Evolutionary conservation across 1,140 invertebrate species (phyloP).

Genomic region (Apis laboriosa): DNA sequence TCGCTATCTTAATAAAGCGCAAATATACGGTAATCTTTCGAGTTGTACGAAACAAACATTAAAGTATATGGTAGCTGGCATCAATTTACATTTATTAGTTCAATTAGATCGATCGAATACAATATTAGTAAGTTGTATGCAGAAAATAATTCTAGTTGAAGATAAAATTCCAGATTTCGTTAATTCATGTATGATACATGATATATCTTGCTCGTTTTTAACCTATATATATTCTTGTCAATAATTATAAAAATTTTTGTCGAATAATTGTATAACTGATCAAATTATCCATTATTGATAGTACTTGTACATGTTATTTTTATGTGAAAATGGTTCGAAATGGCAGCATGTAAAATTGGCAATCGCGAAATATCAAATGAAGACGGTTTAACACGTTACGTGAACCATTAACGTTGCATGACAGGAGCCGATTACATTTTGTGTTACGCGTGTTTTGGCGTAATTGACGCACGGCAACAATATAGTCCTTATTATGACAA

Average conservation of each 20-base stretch:
- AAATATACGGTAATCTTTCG: slow-evolving; percentile 66
- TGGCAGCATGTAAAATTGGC: not conserved
- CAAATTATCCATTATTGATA: not conserved
- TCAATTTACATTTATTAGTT: slow-evolving; percentile 66
- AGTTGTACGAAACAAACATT: slow-evolving; percentile 67
- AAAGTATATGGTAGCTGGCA: slow-evolving; percentile 56
- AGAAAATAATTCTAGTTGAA: slow-evolving; percentile 17
- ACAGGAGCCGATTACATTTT: slow-evolving; percentile 59
- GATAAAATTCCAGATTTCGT: slow-evolving; percentile 8
- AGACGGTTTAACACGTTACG: slow-evolving; percentile 23
- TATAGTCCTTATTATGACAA: slow-evolving; percentile 73
- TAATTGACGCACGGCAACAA: slow-evolving; percentile 72
- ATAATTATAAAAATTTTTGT: not conserved
- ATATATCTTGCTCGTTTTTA: not conserved
- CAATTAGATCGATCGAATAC: slow-evolving; percentile 59
- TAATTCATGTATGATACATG: not conserved
- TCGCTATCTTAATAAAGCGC: slow-evolving; percentile 73
- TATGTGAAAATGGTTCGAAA: not conserved
- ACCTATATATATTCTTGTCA: not conserved
- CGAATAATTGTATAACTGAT: not conserved
- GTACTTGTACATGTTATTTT: not conserved
- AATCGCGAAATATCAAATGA: slow-evolving; percentile 7
- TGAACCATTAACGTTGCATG: slow-evolving; percentile 60
- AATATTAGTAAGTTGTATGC: slow-evolving; percentile 39
- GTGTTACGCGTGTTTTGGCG: slow-evolving; percentile 56